Percentiles rank a stretch among this genome's conserved stretches.
Conservation (phyloP, 1,140 invertebrate species). For the Conus ventricosus region DNA sequence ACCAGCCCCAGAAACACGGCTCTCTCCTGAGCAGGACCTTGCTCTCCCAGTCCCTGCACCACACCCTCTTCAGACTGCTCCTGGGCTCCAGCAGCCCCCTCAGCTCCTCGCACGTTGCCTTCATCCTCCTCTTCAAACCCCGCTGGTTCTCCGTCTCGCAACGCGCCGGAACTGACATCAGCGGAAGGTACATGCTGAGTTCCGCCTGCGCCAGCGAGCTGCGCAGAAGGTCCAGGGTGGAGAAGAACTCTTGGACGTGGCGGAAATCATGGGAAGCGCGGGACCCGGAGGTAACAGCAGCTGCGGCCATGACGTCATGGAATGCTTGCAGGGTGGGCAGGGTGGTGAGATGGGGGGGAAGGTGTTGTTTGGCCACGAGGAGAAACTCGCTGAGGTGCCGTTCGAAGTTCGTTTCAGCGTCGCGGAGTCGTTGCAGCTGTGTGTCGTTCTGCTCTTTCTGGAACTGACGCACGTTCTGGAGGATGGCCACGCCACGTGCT, state of each 20-base stretch:
- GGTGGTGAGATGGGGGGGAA: slow-evolving; percentile 41
- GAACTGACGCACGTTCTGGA: slow-evolving; percentile 42
- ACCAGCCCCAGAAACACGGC: slow-evolving; percentile 52
- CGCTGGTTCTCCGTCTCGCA: slow-evolving; percentile 56
- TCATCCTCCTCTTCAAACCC: slow-evolving; percentile 44
- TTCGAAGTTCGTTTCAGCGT: slow-evolving; percentile 52
- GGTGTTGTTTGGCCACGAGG: slow-evolving; percentile 48
- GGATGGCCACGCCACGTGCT: slow-evolving; percentile 51
- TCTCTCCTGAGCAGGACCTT: slow-evolving; percentile 50
- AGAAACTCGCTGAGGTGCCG: slow-evolving; percentile 57
- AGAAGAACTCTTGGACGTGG: slow-evolving; percentile 39
- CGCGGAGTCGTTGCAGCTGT: slow-evolving; percentile 41
- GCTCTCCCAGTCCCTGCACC: slow-evolving; percentile 41
- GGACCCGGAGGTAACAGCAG: slow-evolving; percentile 38
- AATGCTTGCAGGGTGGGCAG: slow-evolving; percentile 29
- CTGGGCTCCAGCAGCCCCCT: slow-evolving; percentile 37
- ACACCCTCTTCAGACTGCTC: slow-evolving; percentile 33
- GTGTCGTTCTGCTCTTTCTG: slow-evolving; percentile 40
- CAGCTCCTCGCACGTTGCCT: slow-evolving; percentile 33
- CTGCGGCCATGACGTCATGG: slow-evolving; percentile 14
- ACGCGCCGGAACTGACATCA: slow-evolving; percentile 47
- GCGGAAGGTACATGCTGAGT: slow-evolving; percentile 41
- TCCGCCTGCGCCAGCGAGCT: slow-evolving; percentile 40
- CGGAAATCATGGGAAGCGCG: slow-evolving; percentile 27
- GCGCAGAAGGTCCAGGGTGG: slow-evolving; percentile 42